Evolutionary conservation across 2,113 vertebrate species (phyloP).

Genomic region (Tylochromis polylepis): DNA sequence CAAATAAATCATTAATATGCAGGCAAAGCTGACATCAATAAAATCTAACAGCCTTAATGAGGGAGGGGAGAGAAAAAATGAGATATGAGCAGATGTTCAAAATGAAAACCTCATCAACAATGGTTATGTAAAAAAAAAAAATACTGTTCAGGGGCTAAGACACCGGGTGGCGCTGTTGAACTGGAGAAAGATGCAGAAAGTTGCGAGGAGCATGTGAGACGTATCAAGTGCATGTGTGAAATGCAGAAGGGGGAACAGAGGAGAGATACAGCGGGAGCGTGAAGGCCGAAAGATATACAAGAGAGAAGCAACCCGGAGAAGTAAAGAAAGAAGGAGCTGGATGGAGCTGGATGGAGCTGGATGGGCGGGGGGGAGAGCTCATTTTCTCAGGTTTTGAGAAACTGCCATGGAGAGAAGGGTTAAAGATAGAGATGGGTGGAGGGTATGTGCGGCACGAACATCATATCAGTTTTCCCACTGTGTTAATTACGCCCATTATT

Average conservation of each 20-base stretch:
- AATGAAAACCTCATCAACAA: conserved; percentile 55
- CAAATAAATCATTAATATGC: conserved; percentile 56
- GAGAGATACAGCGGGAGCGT: background rate
- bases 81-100: conserved; percentile 64
- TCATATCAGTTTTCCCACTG: conserved; percentile 27
- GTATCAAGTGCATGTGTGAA: background rate
- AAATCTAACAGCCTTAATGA: conserved; percentile 55
- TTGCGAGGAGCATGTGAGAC: background rate
- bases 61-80: conserved; percentile 5
- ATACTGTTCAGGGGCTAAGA: rapidly evolving
- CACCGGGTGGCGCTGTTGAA: conserved; percentile 67
- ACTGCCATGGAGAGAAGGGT: background rate
- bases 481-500: conserved; percentile 62
- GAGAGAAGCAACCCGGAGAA: background rate
- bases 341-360: background rate
- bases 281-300: background rate
- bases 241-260: background rate
- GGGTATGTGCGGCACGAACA: conserved; percentile 23
- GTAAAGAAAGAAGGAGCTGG: background rate
- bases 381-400: background rate
- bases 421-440: background rate
- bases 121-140: conserved; percentile 32
- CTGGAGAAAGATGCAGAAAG: background rate
- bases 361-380: background rate
- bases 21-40: conserved; percentile 54